A percentile compares a stretch with the other conserved stretches of the same genome.
These are phyloP conservation scores for Peromyscus californicus DNA, from an alignment of 2,113 vertebrate species.

Conservation along the genomic window DNA sequence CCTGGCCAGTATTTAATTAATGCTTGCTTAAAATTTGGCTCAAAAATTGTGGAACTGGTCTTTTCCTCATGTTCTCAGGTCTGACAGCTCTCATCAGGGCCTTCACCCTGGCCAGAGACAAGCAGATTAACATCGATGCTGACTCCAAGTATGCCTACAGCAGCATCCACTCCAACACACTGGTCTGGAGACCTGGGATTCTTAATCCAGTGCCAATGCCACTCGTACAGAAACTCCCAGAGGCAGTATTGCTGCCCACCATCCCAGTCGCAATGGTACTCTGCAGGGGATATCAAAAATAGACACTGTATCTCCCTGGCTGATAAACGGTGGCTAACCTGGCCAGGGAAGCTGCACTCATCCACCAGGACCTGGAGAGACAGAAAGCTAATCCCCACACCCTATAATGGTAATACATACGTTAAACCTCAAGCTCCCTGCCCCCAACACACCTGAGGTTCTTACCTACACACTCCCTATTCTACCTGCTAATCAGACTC, in stretches of 20 bases:
- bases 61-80: not conserved
- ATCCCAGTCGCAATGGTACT: not conserved
- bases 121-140: not conserved
- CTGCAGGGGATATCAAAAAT: not conserved
- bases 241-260: not conserved
- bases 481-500: not conserved
- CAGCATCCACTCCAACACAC: not conserved
- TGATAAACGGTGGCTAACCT: too few relatives aligned
- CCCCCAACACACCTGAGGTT: not conserved
- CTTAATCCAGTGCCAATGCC: not conserved
- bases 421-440: not conserved
- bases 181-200: not conserved
- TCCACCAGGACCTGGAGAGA: not conserved
- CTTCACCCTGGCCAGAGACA: not conserved
- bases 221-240: not conserved
- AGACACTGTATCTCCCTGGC: not conserved
- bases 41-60: not conserved
- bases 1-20: too few relatives aligned
- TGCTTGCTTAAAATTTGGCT: not conserved
- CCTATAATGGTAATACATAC: not conserved
- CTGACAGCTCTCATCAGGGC: not conserved
- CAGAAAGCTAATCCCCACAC: not conserved
- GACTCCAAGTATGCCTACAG: too few relatives aligned
- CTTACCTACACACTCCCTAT: not conserved
- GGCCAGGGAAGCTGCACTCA: not conserved